phyloP scores from a whole-genome alignment of 2,888 invertebrate species.

The Cantharis lateralis region DNA sequence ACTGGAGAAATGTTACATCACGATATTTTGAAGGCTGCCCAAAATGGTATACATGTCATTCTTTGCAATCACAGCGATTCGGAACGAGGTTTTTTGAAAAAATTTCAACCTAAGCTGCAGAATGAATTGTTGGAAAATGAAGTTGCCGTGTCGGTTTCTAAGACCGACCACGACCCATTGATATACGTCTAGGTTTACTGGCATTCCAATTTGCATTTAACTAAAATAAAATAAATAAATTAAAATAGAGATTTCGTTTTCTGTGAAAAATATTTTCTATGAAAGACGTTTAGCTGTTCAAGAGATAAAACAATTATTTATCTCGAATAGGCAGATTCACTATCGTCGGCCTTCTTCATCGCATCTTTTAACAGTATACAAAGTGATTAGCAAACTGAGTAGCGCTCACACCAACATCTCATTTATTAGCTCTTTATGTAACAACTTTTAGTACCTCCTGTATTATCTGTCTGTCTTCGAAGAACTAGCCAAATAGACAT shows the following conservation, averaged over 20 bases:
- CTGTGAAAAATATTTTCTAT: too few relatives aligned
- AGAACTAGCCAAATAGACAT: too few relatives aligned
- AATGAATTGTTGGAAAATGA: constrained; percentile 48
- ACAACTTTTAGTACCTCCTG: too few relatives aligned
- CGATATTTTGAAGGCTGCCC: constrained; percentile 85
- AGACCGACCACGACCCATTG: constrained; percentile 78
- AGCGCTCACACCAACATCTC: too few relatives aligned
- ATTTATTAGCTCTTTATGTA: too few relatives aligned
- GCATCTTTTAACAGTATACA: too few relatives aligned
- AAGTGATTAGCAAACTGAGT: too few relatives aligned
- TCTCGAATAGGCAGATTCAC: too few relatives aligned
- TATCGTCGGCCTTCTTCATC: too few relatives aligned
- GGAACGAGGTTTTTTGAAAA: constrained; percentile 82
- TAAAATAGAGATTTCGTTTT: background rate
- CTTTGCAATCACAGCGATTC: constrained; percentile 93
- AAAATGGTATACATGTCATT: constrained; percentile 78
- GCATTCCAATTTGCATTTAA: background rate
- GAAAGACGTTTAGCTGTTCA: too few relatives aligned
- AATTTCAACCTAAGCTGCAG: constrained; percentile 58
- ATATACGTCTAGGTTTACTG: constrained; percentile 62
- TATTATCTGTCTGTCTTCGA: too few relatives aligned
- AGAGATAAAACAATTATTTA: too few relatives aligned
- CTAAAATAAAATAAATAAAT: background rate
- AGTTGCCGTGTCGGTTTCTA: constrained; percentile 70
- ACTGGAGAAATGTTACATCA: constrained; percentile 97